Evolutionary conservation across 2,113 vertebrate species (phyloP), one percentile per base, ranked within the genome.

Genomic region (Megaceryle torquata): DNA sequence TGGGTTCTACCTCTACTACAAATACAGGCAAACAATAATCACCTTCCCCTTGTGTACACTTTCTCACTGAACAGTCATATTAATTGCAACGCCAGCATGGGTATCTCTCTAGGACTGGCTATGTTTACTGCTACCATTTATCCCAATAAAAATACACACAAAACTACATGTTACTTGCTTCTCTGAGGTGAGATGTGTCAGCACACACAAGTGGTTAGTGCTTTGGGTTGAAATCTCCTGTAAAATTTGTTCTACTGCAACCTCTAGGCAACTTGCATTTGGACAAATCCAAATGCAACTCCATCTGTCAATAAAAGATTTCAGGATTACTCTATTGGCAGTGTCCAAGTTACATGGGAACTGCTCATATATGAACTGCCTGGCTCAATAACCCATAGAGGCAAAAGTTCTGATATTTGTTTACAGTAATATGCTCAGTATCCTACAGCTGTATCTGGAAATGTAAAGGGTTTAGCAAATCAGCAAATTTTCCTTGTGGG

Each of bases 401-500:
- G 84, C 56, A 87, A 78, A 93, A 59, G 70, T 37, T 19, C 25
- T 74, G 57, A n/a, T 89, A 68, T 95, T 82, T 95, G 84, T 93
- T 95, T 95, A 60, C 46, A 82, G 80, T 4, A 28, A 89, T 72
- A 70, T 78, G 25, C 56, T 67, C 79, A 81, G 54, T 60, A 35
- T 95, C 71, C 61, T 82, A 50, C 78, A 95, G 74, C 67, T 96
- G 64, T 61, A 60, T 77, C 57, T 84, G 80, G 54, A 96, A 96
- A 97, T 65, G 71, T 79, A 92, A 95, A 87, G 56, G 53, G 69
- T 82, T 96, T 91, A 84, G 88, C 82, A 95, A 97, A 97, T 95
- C 74, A 87, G 63, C 78, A 92, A 81, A 90, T 97, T 95, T 94
- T 96, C 96, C 96, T 91, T 89, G 83, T 97, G 93, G 96, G 65